phyloP scores from a whole-genome alignment of 2,113 vertebrate genomes.

The Amphiprion ocellaris region DNA sequence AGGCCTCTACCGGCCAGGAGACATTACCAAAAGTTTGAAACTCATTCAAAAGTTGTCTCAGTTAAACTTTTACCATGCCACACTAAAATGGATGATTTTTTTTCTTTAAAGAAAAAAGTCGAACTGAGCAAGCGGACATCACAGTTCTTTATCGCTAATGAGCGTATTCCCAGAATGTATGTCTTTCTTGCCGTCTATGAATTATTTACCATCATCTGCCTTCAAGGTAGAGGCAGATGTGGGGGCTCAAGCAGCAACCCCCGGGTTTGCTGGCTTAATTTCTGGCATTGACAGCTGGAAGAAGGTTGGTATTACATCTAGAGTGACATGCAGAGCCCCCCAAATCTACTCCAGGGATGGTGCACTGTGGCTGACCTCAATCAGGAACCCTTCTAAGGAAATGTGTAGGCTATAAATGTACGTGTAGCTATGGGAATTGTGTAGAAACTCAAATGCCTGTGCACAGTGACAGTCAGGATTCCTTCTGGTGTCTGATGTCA shows the following conservation, averaged over 20 bases:
- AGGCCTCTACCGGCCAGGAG: background rate
- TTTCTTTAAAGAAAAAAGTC: background rate
- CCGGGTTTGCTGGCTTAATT: background rate
- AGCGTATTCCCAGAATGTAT: background rate
- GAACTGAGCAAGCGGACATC: background rate
- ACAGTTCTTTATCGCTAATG: background rate
- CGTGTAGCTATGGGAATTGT: background rate
- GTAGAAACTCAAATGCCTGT: background rate
- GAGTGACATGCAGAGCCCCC: background rate
- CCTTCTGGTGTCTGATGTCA: background rate
- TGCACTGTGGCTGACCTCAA: conserved; percentile 6
- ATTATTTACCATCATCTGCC: conserved; percentile 6
- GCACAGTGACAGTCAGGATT: background rate
- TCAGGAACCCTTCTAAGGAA: conserved; percentile 12
- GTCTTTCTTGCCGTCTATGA: background rate
- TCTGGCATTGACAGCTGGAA: conserved; percentile 15
- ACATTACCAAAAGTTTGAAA: background rate
- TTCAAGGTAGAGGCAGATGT: background rate
- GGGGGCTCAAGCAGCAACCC: background rate
- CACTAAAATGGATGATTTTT: conserved; percentile 8
- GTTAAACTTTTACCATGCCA: background rate
- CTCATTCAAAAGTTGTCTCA: background rate
- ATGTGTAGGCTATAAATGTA: background rate
- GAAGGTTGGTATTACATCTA: conserved; percentile 22
- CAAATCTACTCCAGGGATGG: conserved; percentile 4